Conservation (phyloP, 2,888 invertebrate genomes). For the Bhutanitis thaidina region DNA sequence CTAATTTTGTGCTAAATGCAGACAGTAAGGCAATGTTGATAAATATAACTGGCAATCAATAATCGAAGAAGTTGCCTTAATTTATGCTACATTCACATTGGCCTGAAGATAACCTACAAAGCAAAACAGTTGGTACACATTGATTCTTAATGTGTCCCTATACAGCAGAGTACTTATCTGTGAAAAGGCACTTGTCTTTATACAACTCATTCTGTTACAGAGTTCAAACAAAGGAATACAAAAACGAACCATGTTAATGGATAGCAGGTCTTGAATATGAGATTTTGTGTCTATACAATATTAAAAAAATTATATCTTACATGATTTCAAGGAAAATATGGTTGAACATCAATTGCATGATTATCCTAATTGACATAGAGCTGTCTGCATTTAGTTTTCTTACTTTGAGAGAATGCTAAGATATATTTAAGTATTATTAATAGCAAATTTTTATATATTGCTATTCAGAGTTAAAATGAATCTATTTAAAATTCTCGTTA, state of each 20-base stretch:
- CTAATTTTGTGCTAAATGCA: conserved; percentile 57
- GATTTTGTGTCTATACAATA: too few species aligned
- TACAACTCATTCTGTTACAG: conserved; percentile 12
- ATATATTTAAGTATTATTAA: conserved; percentile 31
- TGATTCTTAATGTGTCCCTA: neutral
- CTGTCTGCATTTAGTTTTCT: conserved; percentile 60
- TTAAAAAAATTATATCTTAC: too few species aligned
- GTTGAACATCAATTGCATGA: neutral
- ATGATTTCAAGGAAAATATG: too few species aligned
- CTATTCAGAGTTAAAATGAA: conserved; percentile 33
- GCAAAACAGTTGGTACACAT: conserved; percentile 13
- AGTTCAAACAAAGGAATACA: conserved; percentile 18
- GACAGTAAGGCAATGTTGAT: conserved; percentile 34
- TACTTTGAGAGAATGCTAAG: conserved; percentile 25
- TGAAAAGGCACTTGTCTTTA: conserved; percentile 18
- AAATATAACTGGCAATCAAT: conserved; percentile 41
- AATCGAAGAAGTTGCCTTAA: conserved; percentile 15
- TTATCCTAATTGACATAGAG: conserved; percentile 47
- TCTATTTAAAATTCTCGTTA: too few species aligned
- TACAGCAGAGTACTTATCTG: conserved; percentile 2
- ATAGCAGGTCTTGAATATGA: too few species aligned
- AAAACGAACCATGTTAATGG: conserved; percentile 5
- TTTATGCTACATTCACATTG: conserved; percentile 25
- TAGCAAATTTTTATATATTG: conserved; percentile 45
- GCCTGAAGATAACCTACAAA: conserved; percentile 24